Evolutionary conservation across 2,797 vertebrate genomes (phyloP).

Genomic region (Eremophila alpestris): DNA sequence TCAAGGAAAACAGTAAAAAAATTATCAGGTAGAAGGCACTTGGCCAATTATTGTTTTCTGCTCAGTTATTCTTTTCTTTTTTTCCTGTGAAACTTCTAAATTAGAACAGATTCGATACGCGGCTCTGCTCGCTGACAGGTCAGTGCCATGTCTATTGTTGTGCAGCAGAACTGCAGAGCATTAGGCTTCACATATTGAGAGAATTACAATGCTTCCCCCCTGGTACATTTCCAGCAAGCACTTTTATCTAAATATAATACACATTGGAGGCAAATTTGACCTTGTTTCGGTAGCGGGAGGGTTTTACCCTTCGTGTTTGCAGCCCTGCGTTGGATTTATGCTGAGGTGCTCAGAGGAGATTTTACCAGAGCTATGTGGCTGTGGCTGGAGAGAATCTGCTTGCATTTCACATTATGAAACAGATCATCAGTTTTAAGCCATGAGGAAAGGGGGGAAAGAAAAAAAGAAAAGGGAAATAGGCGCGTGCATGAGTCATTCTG

Average conservation of each 20-base stretch:
- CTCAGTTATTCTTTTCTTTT: neutral
- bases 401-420: slow-evolving; percentile 59
- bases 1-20: neutral
- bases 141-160: neutral
- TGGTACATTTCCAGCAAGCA: slow-evolving; percentile 42
- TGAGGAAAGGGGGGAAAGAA: neutral
- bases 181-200: slow-evolving; percentile 62
- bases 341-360: slow-evolving; percentile 12
- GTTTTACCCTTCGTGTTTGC: slow-evolving; percentile 51
- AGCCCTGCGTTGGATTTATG: neutral
- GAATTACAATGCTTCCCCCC: slow-evolving; percentile 52
- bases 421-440: slow-evolving; percentile 46
- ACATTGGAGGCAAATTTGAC: slow-evolving; percentile 41
- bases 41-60: neutral
- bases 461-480: neutral
- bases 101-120: neutral
- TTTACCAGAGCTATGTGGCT: slow-evolving; percentile 37
- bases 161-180: slow-evolving; percentile 28
- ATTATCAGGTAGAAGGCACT: neutral
- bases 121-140: neutral
- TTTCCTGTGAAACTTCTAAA: neutral
- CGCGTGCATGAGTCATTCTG: neutral
- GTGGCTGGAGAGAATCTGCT: slow-evolving; percentile 58
- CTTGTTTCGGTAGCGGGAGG: slow-evolving; percentile 54
- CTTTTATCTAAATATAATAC: slow-evolving; percentile 56